phyloP scores from a whole-genome alignment of 2,113 vertebrate species.

The Meriones unguiculatus region DNA sequence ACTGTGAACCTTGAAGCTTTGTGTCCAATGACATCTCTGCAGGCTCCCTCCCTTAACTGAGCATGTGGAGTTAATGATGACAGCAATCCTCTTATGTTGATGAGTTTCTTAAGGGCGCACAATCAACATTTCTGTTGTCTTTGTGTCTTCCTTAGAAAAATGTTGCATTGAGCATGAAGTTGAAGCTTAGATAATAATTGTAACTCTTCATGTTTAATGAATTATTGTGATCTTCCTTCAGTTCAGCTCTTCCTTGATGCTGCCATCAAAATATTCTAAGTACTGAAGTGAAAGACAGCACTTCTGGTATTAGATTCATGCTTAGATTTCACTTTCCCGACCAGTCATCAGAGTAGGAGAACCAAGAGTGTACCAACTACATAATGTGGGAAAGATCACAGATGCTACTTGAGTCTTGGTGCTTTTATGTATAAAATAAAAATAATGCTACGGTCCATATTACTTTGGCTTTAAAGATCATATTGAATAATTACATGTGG shows the following conservation, averaged over 20 bases:
- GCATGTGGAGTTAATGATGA: background rate
- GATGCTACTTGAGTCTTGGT: background rate
- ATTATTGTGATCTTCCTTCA: background rate
- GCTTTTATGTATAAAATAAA: constrained; percentile 2
- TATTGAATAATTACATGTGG: background rate
- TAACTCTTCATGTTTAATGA: too few relatives aligned
- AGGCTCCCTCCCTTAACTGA: background rate
- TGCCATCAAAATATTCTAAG: background rate
- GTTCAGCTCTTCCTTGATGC: background rate
- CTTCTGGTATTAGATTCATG: background rate
- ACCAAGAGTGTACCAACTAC: background rate
- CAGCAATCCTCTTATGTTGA: background rate
- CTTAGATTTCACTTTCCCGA: background rate
- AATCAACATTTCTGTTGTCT: background rate
- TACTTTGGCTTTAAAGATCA: constrained; percentile 14
- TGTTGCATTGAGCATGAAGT: background rate
- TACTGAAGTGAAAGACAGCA: background rate
- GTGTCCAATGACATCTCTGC: background rate
- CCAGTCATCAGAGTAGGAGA: background rate
- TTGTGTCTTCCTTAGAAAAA: background rate
- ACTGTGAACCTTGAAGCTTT: background rate
- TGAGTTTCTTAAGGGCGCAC: background rate
- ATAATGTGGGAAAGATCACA: background rate
- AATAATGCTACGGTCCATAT: background rate
- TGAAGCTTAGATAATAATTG: background rate